Conservation (phyloP, 2,888 invertebrate species). For the Conistra vaccinii region DNA sequence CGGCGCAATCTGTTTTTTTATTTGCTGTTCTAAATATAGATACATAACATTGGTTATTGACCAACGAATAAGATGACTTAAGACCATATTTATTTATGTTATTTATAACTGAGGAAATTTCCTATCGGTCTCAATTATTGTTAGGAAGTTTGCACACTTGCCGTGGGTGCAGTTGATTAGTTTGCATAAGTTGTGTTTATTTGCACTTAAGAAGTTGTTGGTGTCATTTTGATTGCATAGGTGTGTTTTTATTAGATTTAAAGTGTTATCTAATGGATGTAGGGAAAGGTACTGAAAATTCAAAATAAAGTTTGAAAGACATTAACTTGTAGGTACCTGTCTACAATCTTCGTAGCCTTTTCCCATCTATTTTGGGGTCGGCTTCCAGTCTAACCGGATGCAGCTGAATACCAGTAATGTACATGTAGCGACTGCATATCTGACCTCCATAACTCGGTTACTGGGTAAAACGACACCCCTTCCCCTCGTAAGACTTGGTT, state of each 20-base stretch:
- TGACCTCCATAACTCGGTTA: neutral
- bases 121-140: conserved; percentile 29
- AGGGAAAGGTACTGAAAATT: neutral
- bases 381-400: neutral
- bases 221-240: conserved; percentile 15
- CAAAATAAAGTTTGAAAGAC: neutral
- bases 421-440: neutral
- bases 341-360: neutral
- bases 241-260: neutral
- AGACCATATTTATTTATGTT: conserved; percentile 44
- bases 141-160: conserved; percentile 36
- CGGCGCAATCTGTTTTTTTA: conserved; percentile 34
- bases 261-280: neutral
- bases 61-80: conserved; percentile 27
- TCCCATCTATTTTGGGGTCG: too few relatives aligned
- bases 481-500: too few relatives aligned
- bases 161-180: conserved; percentile 21
- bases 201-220: neutral
- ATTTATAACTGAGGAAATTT: conserved; percentile 52
- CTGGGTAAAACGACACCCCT: neutral
- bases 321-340: too few relatives aligned
- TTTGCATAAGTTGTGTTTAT: neutral
- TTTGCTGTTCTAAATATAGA: conserved; percentile 30
- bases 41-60: conserved; percentile 28
- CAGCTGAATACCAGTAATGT: neutral